Base-by-base conservation (phyloP, 1,140 invertebrate genomes). In the Nasonia longicornis region DNA sequence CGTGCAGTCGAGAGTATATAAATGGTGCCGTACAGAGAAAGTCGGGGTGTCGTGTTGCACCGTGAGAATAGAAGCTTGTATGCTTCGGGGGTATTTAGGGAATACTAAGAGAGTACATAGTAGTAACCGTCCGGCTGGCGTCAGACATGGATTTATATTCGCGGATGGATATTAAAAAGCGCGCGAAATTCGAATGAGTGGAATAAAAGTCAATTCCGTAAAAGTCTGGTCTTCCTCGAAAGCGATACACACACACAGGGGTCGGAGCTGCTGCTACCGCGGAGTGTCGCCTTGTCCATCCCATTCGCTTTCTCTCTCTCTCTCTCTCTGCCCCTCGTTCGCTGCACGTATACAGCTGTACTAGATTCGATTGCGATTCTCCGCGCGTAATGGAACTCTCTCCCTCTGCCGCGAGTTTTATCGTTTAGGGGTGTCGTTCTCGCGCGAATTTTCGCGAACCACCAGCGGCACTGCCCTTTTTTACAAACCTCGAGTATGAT, bases 351-450 rank as follows among this genome's bases (percentile, higher is more conserved):
- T 42, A 42, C 38, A 42, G 6, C 38, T 42, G 8, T 73, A 8
- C 63, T 73, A 45, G 52, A 26, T 26, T 45, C 42, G 70, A 72
- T 70, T 70, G 31, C 69, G 31, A 70, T 70, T 70, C 69, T 20
- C 16, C 10, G 69, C 69, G 31, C 35, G 31, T 70, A 70, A 70
- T 70, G 31, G 35, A 70, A 70, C 70, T 72, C 70, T 14, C 14
- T 48, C 70, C 48, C 70, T 14, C 14, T 48, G 31, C 35, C 35
- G 26, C n/a, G n/a, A 71, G 16, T 71, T 71, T 42, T 42, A 31
- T 69, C 66, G 66, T 29, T 69, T n/a, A 3, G 35, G 69, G 1
- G 35, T 16, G 12, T 42, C 35, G 35, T 42, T 71, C 35, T 12
- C 14, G n/a, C 16, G n/a, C 16, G 70, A 71, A 42, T n/a, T 71